Conservation (phyloP, 2,888 invertebrate genomes). For the Papilio protenor region DNA sequence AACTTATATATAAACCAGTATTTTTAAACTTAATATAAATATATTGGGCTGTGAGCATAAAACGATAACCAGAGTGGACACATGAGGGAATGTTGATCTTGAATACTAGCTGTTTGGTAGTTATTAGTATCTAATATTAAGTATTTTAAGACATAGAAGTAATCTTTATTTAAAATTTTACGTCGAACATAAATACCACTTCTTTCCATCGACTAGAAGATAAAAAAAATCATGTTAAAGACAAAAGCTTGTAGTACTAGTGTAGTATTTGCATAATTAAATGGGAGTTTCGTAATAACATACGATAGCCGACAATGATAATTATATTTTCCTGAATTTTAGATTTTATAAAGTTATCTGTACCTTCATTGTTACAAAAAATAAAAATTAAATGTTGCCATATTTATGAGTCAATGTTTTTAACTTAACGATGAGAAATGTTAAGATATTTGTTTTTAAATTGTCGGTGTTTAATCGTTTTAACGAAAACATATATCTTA, state of each 20-base stretch:
- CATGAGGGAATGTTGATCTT: constrained; percentile 19
- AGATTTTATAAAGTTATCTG: no score
- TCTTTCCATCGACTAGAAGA: constrained; percentile 2
- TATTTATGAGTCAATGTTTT: no score
- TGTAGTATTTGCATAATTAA: background rate
- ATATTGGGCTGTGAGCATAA: constrained; percentile 35
- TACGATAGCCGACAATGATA: background rate
- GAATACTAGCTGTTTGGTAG: constrained; percentile 11
- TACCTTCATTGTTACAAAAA: no score
- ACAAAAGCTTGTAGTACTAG: background rate
- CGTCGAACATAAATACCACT: background rate
- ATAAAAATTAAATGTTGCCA: no score
- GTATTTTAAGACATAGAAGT: constrained; percentile 3
- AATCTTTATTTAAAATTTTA: background rate
- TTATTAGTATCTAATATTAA: background rate
- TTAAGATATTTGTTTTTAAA: no score
- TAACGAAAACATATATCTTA: background rate
- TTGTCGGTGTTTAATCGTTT: no score
- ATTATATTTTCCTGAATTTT: background rate
- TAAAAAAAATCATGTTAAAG: background rate
- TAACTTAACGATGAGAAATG: no score
- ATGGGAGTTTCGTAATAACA: background rate
- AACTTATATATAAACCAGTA: constrained; percentile 12
- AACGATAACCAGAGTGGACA: constrained; percentile 27
- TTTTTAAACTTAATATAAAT: constrained; percentile 12